Evolutionary conservation across 1,140 invertebrate species (phyloP), one percentile per base, ranked within the genome.

Genomic region (Anastatus disparis): DNA sequence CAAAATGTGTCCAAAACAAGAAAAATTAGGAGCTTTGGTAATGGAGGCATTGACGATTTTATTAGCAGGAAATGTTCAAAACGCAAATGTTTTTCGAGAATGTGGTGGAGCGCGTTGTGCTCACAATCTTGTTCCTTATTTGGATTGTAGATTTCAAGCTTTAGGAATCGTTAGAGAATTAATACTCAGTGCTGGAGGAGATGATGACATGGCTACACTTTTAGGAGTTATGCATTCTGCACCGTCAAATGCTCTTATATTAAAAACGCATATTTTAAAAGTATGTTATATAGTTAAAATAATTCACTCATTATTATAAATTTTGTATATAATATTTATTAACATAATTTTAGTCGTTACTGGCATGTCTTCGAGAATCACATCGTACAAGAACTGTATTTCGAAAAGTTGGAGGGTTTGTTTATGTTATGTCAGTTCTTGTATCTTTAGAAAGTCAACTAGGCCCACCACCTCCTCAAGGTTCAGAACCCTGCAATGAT

Each of bases 351-450:
- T 81, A 92, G 89, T 90, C 94, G 56, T 86, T 99, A 56, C 84
- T 97, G 46, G 90, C 91, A 65, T 97, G 96, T 78, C 87, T 99
- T 42, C 89, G 95, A 74, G 97, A 98, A 78, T 97, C 95, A 70
- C 98, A 99, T 86, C 89, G 97, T 72, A 97, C 96, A 7, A 90
- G 98, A 75, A 97, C 96, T 15, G 94, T 98, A 48, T 99, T 99
- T 85, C 90, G 98, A 74, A 98, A 98, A 88, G 95, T 96, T 4
- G 96, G 96, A 72, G 98, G 97, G 15, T 99, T 99, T 85, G 94
- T 99, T 0, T 99, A 98, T 82, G 92, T 99, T 0, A 97, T 98
- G 85, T 97, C 96, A 74, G 94, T 99, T 2, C 87, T 99, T 12
- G 94, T 98, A 0, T 95, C 95, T 1, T 88, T 99, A 80, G 97